phyloP scores from a whole-genome alignment of 1,140 invertebrate genomes.

The Drosophila leontia region DNA sequence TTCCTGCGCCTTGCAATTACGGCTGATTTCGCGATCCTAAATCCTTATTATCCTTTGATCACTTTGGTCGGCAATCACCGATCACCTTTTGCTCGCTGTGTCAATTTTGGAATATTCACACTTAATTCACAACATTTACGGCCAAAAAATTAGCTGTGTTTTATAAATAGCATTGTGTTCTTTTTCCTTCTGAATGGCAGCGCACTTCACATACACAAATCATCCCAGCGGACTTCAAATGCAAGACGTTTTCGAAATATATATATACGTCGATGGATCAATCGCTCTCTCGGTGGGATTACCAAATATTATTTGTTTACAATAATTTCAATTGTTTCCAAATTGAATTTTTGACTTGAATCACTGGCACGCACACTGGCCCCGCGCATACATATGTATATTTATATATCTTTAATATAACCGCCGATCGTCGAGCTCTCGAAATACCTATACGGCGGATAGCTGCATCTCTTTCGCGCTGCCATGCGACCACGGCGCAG shows the following conservation, averaged over 20 bases:
- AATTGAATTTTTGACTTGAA: constrained; percentile 56
- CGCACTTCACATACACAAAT: constrained; percentile 62
- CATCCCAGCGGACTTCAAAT: constrained; percentile 50
- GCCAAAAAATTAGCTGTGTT: constrained; percentile 80
- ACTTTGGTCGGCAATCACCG: constrained; percentile 2
- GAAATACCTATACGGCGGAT: constrained; percentile 76
- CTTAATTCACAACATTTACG: constrained; percentile 60
- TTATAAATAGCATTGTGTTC: constrained; percentile 82
- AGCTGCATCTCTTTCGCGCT: constrained; percentile 77
- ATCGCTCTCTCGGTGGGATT: constrained; percentile 34
- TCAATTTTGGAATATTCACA: constrained; percentile 66
- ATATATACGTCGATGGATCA: constrained; percentile 12
- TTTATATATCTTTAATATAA: constrained; percentile 72
- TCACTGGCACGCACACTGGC: constrained; percentile 22
- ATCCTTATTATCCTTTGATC: constrained; percentile 7
- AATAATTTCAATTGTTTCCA: constrained; percentile 55
- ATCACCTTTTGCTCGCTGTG: constrained; percentile 24
- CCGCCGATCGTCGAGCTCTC: constrained; percentile 69
- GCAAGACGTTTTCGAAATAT: constrained; percentile 45
- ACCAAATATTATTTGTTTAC: constrained; percentile 66
- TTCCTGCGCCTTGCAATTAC: constrained; percentile 18
- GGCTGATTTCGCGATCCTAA: neutral
- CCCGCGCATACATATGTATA: constrained; percentile 26
- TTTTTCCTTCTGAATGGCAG: constrained; percentile 71
- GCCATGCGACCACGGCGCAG: constrained; percentile 45